Percentiles rank a stretch among this genome's conserved stretches.
These are phyloP conservation scores for Fistularia tabacaria DNA, from an alignment of 2,797 vertebrate species.

Conservation along the genomic window DNA sequence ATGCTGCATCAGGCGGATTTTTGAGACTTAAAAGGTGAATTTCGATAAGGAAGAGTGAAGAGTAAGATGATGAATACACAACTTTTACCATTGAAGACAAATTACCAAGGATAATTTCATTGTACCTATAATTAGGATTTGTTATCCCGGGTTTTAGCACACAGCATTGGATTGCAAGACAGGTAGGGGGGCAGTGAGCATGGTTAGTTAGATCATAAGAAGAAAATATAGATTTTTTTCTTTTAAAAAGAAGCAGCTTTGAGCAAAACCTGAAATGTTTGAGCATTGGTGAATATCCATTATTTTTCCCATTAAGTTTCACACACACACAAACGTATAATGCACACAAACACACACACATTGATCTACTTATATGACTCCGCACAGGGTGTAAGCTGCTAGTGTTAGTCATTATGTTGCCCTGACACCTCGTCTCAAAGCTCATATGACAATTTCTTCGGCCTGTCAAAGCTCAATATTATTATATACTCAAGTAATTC, in stretches of 20 bases:
- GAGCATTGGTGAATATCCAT: slow-evolving; percentile 2
- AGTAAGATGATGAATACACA: not conserved
- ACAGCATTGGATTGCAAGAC: slow-evolving; percentile 32
- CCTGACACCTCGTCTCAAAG: slow-evolving; percentile 52
- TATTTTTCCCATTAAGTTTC: slow-evolving; percentile 24
- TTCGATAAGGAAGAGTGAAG: not conserved
- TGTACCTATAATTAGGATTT: slow-evolving; percentile 51
- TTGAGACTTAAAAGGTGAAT: not conserved
- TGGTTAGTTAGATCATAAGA: slow-evolving; percentile 19
- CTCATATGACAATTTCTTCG: slow-evolving; percentile 55
- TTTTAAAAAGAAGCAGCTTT: slow-evolving; percentile 20
- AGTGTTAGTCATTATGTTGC: slow-evolving; percentile 34
- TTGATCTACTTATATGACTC: slow-evolving; percentile 10
- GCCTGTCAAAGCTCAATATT: slow-evolving; percentile 57
- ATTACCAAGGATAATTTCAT: no score
- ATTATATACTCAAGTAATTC: slow-evolving; percentile 63
- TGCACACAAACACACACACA: not conserved
- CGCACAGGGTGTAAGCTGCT: slow-evolving; percentile 32
- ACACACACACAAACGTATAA: slow-evolving; percentile 2
- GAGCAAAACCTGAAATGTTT: not conserved
- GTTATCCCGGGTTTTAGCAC: slow-evolving; percentile 40
- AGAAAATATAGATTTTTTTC: not conserved
- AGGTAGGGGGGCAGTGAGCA: not conserved
- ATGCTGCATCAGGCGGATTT: slow-evolving; percentile 23
- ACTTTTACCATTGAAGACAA: no score